These are phyloP conservation scores for Panorpa germanica DNA, from an alignment of 2,888 invertebrate species.

Conservation along the genomic window DNA sequence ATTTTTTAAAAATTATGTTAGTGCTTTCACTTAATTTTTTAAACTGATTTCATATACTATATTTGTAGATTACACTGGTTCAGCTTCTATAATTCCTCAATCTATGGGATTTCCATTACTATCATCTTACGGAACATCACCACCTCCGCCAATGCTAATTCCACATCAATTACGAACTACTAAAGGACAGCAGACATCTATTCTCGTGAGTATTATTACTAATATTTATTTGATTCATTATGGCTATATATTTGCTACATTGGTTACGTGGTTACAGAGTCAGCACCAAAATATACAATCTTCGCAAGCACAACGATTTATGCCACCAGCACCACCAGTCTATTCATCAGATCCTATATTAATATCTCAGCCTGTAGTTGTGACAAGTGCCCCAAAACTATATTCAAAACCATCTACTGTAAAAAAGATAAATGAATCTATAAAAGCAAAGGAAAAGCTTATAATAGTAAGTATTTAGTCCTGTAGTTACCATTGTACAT, in stretches of 20 bases:
- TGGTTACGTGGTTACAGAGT: too few species aligned
- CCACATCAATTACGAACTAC: slow-evolving; percentile 43
- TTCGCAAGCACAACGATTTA: slow-evolving; percentile 18
- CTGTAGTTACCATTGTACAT: not conserved
- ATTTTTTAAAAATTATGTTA: too few species aligned
- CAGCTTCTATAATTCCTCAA: too few species aligned
- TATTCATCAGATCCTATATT: slow-evolving; percentile 18
- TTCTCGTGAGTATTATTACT: too few species aligned
- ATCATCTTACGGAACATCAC: slow-evolving; percentile 36
- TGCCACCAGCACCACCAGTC: slow-evolving; percentile 20
- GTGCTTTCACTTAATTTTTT: too few species aligned
- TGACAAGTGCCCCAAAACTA: slow-evolving; percentile 49
- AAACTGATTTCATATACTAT: too few species aligned
- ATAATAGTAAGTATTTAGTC: slow-evolving; percentile 20
- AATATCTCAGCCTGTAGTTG: slow-evolving; percentile 37
- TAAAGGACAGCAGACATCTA: too few species aligned
- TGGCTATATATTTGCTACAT: too few species aligned
- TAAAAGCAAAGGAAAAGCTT: slow-evolving; percentile 23
- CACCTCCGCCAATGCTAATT: slow-evolving; percentile 42
- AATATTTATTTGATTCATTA: too few species aligned
- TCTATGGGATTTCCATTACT: slow-evolving; percentile 16
- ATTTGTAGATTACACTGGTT: too few species aligned
- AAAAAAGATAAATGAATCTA: slow-evolving; percentile 17
- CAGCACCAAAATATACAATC: too few species aligned
- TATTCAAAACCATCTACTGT: slow-evolving; percentile 35